A percentile compares a stretch with the other conserved stretches of the same genome.
These are phyloP conservation scores for Pyrrhosoma nymphula DNA, from an alignment of 2,888 invertebrate genomes.

Conservation along the genomic window DNA sequence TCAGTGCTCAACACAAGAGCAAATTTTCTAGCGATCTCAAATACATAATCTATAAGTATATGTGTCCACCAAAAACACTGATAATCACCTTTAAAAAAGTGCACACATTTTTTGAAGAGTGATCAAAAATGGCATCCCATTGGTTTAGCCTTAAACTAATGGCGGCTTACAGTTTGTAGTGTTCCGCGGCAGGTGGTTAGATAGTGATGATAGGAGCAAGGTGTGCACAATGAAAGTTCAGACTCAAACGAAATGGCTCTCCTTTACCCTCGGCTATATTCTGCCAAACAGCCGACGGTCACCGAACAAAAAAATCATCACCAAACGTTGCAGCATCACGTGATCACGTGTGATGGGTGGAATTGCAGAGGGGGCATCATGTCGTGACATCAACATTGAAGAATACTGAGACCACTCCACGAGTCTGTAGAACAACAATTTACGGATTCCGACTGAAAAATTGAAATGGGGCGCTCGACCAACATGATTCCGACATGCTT, in stretches of 20 bases:
- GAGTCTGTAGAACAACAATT: background rate
- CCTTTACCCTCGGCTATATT: background rate
- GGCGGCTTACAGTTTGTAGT: too few relatives aligned
- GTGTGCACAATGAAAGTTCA: background rate
- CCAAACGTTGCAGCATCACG: background rate
- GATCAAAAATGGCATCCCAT: too few relatives aligned
- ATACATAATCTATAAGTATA: too few relatives aligned
- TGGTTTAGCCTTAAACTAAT: too few relatives aligned
- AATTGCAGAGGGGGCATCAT: background rate
- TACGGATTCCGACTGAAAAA: background rate
- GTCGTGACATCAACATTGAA: background rate
- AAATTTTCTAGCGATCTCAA: too few relatives aligned
- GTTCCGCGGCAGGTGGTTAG: too few relatives aligned
- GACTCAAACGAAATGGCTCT: background rate
- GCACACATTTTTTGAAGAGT: too few relatives aligned
- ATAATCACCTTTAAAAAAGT: too few relatives aligned
- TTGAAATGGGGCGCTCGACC: background rate
- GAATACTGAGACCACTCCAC: background rate
- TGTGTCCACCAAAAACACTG: too few relatives aligned
- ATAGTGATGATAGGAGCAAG: too few relatives aligned
- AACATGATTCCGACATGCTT: background rate
- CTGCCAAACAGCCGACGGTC: background rate
- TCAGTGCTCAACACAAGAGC: too few relatives aligned
- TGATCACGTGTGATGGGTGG: background rate
- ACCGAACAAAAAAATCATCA: background rate